phyloP scores from a whole-genome alignment of 1,140 invertebrate genomes.

The Reticulitermes speratus region DNA sequence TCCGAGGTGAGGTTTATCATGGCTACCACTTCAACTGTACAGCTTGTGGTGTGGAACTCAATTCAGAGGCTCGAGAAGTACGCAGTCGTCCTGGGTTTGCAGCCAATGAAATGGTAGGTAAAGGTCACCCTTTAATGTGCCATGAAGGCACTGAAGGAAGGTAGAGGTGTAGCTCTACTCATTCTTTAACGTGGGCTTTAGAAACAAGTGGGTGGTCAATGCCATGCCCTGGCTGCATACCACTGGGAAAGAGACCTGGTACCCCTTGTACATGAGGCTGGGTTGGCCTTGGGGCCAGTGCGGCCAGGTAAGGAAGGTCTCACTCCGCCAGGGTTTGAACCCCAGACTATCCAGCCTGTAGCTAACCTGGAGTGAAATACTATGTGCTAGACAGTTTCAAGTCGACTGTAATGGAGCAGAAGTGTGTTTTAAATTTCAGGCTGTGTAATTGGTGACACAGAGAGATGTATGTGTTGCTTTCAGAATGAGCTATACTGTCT shows the following conservation, averaged over 20 bases:
- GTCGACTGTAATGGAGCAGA: too few species aligned
- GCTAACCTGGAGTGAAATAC: neutral
- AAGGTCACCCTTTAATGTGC: neutral
- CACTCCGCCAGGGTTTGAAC: too few species aligned
- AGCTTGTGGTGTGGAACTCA: constrained; percentile 80
- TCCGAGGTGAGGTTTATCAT: constrained; percentile 96
- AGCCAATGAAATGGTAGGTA: constrained; percentile 78
- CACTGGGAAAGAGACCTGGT: too few species aligned
- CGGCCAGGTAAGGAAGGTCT: too few species aligned
- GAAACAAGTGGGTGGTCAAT: too few species aligned
- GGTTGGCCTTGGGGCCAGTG: too few species aligned
- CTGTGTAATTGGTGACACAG: neutral
- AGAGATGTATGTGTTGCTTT: constrained; percentile 37
- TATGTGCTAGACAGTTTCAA: neutral
- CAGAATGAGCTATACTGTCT: constrained; percentile 95
- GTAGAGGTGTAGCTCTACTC: neutral
- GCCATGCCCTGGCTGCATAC: too few species aligned
- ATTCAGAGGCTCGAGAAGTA: constrained; percentile 91
- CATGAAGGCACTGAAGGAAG: too few species aligned
- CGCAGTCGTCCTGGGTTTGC: constrained; percentile 85
- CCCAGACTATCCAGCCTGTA: too few species aligned
- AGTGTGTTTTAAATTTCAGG: neutral
- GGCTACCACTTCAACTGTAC: constrained; percentile 99
- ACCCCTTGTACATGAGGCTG: too few species aligned
- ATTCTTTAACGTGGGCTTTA: neutral